Base-by-base conservation (phyloP, 2,888 invertebrate genomes). In the Heliothis peltigera region DNA sequence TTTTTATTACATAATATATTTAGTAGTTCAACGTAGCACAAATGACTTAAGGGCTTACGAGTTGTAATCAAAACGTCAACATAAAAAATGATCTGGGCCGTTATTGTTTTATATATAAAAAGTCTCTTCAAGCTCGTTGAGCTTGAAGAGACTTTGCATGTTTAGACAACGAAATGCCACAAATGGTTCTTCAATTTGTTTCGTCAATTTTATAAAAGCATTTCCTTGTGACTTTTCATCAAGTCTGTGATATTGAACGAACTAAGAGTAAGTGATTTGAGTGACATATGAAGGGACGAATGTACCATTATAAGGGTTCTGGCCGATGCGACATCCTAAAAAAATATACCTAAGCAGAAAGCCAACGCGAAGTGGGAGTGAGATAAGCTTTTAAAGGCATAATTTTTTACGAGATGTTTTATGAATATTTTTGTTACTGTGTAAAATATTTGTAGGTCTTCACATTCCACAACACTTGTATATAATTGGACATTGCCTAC, bases 11-110 rank as follows among this genome's bases (percentile, higher is more conserved):
- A 43, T 43, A 44, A 64, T 62, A 67, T 71, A 48, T 43, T 58
- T 75, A 66, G 55, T 63, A 61, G 39, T 62, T 53, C 51, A 63
- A 47, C 57, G 59, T 65, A 65, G 53, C 42, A 73, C 56, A 70
- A 77, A 77, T 49, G 65, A 70, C 56, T 73, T 52, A 48, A 44
- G 58, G 53, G 39, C 57, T 77, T 56, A 42, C 73, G 77, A 44
- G 65, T 72, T 53, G 56, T 73, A 69, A 78, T 73, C 72, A 72
- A 80, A 68, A 70, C 58, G 64, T 73, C 80, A 78, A 72, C 72
- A 77, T 77, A 73, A 77, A 71, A 77, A 79, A 77, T 75, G 76
- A 64, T 75, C 71, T 59, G 35, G 32, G 44, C 39, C 52, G 49
- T 64, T 68, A 65, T 77, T 75, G 61, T 75, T 77, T 68, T 28